Evolutionary conservation across 2,888 invertebrate species (phyloP).

Genomic region (Drosophila borealis): DNA sequence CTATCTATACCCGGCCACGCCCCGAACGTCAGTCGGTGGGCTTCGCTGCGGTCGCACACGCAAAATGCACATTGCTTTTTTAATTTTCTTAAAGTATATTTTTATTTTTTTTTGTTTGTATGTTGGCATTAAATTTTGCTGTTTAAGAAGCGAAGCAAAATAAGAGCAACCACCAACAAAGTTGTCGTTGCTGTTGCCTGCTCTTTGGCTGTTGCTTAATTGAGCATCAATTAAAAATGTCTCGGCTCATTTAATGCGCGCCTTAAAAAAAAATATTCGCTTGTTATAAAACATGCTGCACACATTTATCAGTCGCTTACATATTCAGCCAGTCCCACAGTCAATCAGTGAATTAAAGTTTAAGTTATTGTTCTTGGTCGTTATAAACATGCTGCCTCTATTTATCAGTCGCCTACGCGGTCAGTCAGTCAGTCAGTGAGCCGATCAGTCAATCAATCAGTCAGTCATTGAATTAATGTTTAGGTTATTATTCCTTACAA

Average conservation of each 20-base stretch:
- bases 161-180: conserved; percentile 14
- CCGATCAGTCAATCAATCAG: too few species aligned
- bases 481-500: conserved; percentile 7
- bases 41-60: neutral
- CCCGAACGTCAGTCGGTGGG: neutral
- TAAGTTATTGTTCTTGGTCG: too few species aligned
- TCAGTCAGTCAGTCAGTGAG: too few species aligned
- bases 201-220: conserved; percentile 62
- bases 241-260: conserved; percentile 71
- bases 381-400: too few species aligned
- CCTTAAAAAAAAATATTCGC: conserved; percentile 33
- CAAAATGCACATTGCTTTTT: neutral
- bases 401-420: too few species aligned
- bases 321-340: conserved; percentile 5
- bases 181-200: conserved; percentile 31
- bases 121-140: neutral
- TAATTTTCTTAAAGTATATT: neutral
- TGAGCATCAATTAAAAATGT: conserved; percentile 79
- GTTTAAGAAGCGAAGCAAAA: neutral
- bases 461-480: too few species aligned
- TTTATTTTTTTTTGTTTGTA: neutral
- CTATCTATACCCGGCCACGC: neutral
- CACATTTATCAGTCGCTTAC: conserved; percentile 27
- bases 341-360: conserved; percentile 1
- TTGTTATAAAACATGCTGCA: conserved; percentile 28